Conservation (phyloP, 2,113 vertebrate species). For the Phyllopteryx taeniolatus region DNA sequence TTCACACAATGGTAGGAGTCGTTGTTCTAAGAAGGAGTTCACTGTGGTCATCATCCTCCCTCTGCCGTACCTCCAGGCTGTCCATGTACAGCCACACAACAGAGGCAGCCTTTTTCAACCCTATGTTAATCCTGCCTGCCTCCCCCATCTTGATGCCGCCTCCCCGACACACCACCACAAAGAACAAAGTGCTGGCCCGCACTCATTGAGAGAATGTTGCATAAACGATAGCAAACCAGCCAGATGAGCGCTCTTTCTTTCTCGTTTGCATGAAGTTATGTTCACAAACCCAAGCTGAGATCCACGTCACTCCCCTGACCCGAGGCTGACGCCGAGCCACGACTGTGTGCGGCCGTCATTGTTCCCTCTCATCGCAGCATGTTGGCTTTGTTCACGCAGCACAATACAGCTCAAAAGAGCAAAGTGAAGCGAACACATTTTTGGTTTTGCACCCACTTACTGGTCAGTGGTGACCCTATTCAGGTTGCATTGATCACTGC, state of each 20-base stretch:
- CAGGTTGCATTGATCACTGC: constrained; percentile 55
- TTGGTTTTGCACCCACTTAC: constrained; percentile 53
- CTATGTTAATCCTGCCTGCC: constrained; percentile 61
- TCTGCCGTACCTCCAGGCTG: constrained; percentile 50
- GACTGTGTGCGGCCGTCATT: constrained; percentile 48
- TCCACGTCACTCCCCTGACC: constrained; percentile 53
- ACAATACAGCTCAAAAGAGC: constrained; percentile 64
- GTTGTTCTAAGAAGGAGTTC: constrained; percentile 41
- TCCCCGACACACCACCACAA: constrained; percentile 42
- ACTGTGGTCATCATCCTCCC: constrained; percentile 53
- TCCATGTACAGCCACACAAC: constrained; percentile 52
- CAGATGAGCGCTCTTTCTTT: constrained; percentile 6
- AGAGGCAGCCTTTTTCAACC: constrained; percentile 59
- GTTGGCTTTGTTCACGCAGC: constrained; percentile 51
- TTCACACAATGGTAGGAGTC: constrained; percentile 38
- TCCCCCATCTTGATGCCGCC: constrained; percentile 43
- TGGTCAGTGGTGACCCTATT: constrained; percentile 54
- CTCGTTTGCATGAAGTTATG: constrained; percentile 1
- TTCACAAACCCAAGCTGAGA: constrained; percentile 18
- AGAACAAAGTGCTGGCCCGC: constrained; percentile 44
- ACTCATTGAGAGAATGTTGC: constrained; percentile 30
- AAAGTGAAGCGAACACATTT: constrained; percentile 56
- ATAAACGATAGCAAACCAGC: constrained; percentile 21
- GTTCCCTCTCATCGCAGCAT: constrained; percentile 44
- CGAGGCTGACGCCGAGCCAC: constrained; percentile 29